A percentile compares a stretch with the other conserved stretches of the same genome.
These are phyloP conservation scores for Mionectes macconnelli DNA, from an alignment of 2,113 vertebrate species.

Conservation along the genomic window DNA sequence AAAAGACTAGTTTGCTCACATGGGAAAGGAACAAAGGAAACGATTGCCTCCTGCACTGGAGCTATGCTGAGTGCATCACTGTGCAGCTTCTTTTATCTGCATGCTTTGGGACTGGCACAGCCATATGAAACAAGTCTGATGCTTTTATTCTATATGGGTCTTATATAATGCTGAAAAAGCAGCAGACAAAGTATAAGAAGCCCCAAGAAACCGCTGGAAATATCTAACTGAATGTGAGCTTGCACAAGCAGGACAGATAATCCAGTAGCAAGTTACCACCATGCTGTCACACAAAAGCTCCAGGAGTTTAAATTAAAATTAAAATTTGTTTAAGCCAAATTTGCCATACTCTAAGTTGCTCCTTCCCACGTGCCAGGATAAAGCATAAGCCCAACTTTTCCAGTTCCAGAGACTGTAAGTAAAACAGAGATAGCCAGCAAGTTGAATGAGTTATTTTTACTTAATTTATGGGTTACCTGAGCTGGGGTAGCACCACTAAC, in stretches of 20 bases:
- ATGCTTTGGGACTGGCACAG: background rate
- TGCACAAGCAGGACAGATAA: background rate
- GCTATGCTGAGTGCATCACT: constrained; percentile 12
- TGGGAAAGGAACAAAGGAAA: constrained; percentile 46
- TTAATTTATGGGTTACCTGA: background rate
- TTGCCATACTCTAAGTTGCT: background rate
- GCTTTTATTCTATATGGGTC: constrained; percentile 18
- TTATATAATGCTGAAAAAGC: background rate
- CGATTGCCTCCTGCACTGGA: constrained; percentile 36
- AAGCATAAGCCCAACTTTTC: background rate
- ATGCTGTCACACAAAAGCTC: background rate
- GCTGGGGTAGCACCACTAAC: background rate
- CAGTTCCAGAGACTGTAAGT: background rate
- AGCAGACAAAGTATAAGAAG: background rate
- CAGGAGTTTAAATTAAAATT: background rate
- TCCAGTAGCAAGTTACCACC: background rate
- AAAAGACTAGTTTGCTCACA: constrained; percentile 47
- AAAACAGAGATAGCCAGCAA: background rate
- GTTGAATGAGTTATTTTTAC: background rate
- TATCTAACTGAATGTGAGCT: background rate
- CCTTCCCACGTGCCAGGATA: background rate
- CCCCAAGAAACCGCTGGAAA: background rate
- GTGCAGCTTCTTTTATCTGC: constrained; percentile 16
- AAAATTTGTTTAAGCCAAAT: background rate
- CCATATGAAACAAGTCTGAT: background rate